Conservation (phyloP, 2,113 vertebrate genomes). For the Lepisosteus osseus region DNA sequence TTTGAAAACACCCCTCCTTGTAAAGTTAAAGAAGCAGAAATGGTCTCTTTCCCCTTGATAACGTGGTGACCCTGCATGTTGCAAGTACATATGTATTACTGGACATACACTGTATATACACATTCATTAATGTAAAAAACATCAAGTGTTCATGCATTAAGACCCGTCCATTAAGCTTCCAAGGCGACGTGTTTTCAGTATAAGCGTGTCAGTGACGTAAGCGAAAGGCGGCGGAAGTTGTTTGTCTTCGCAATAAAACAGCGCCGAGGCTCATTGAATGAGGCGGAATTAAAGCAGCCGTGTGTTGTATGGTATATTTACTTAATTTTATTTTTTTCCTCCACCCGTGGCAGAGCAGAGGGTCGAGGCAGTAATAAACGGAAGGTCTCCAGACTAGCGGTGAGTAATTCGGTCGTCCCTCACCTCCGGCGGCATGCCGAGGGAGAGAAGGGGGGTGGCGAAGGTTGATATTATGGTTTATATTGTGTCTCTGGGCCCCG, state of each 20-base stretch:
- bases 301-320: constrained; percentile 36
- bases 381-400: constrained; percentile 52
- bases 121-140: no score
- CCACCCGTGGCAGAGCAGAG: constrained; percentile 2
- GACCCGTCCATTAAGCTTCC: no score
- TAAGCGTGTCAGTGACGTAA: constrained; percentile 29
- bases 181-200: no score
- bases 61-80: no score
- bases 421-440: neutral
- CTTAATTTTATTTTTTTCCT: constrained; percentile 8
- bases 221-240: constrained; percentile 27
- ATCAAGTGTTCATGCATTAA: no score
- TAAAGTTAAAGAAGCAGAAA: no score
- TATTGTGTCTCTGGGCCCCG: no score
- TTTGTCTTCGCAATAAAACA: constrained; percentile 33
- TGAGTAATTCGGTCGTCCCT: constrained; percentile 31
- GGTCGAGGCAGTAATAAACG: constrained; percentile 21
- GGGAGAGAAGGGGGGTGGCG: neutral
- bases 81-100: no score
- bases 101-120: no score
- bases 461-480: neutral
- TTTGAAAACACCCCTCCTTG: no score
- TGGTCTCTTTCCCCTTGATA: no score
- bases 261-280: constrained; percentile 63
- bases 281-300: constrained; percentile 45